Percentiles rank a stretch among this genome's conserved stretches.
These are phyloP conservation scores for Probosciger aterrimus DNA, from an alignment of 2,113 vertebrate genomes.

Conservation along the genomic window DNA sequence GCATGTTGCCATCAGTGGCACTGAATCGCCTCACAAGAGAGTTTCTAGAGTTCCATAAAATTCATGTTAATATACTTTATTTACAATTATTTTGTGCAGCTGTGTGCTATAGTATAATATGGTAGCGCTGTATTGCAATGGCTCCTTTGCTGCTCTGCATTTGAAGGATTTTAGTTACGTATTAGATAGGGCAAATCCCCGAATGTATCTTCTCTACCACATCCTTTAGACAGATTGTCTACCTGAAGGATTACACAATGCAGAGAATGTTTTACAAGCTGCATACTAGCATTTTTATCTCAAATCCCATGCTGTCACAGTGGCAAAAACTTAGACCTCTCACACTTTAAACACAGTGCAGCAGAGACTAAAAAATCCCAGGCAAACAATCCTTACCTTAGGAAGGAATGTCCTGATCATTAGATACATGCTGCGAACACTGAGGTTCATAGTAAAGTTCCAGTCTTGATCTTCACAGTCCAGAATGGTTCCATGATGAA, in stretches of 20 bases:
- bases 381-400: slow-evolving; percentile 73
- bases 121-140: not conserved
- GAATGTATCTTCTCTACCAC: not conserved
- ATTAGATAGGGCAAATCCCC: not conserved
- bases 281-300: not conserved
- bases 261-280: not conserved
- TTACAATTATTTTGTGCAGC: not conserved
- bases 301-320: not conserved
- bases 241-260: not conserved
- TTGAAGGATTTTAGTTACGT: not conserved
- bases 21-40: not conserved
- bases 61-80: not conserved
- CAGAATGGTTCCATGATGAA: slow-evolving; percentile 90
- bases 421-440: slow-evolving; percentile 92
- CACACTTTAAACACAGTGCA: not conserved
- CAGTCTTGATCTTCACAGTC: slow-evolving; percentile 91
- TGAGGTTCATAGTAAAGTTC: slow-evolving; percentile 93
- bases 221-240: not conserved
- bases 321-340: not conserved
- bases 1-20: not conserved
- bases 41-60: not conserved
- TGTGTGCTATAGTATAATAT: not conserved
- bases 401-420: slow-evolving; percentile 93
- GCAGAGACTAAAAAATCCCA: not conserved
- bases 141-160: not conserved